Conservation (phyloP, 2,888 invertebrate species). For the Metellina segmentata region DNA sequence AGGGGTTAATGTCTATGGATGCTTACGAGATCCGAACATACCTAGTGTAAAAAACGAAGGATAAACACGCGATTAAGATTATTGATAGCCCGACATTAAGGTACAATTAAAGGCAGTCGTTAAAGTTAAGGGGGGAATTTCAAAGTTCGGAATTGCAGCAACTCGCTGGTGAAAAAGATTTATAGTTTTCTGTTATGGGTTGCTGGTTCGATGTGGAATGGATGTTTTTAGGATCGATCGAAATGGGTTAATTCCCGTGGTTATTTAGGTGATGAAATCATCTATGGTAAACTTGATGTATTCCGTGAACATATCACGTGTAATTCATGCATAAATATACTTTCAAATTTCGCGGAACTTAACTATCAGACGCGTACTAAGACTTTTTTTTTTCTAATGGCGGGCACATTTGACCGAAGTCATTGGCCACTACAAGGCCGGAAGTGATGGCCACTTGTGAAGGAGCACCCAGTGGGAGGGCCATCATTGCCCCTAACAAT, state of each 20-base stretch:
- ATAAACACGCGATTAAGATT: not conserved
- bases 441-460: no score
- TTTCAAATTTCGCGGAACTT: no score
- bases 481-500: no score
- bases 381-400: no score
- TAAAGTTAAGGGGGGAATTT: not conserved
- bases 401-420: no score
- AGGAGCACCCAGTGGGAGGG: no score
- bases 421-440: no score
- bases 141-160: not conserved
- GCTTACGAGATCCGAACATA: not conserved
- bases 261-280: not conserved
- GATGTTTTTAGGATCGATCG: not conserved
- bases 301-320: no score
- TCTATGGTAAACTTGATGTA: not conserved
- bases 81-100: not conserved
- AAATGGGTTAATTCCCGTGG: not conserved
- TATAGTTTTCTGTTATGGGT: not conserved
- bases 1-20: constrained; percentile 41
- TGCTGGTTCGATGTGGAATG: not conserved
- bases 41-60: not conserved
- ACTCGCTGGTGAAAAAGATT: not conserved
- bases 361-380: no score
- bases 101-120: not conserved
- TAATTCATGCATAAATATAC: no score